Conservation (phyloP, 2,113 vertebrate genomes). For the Asarcornis scutulata region DNA sequence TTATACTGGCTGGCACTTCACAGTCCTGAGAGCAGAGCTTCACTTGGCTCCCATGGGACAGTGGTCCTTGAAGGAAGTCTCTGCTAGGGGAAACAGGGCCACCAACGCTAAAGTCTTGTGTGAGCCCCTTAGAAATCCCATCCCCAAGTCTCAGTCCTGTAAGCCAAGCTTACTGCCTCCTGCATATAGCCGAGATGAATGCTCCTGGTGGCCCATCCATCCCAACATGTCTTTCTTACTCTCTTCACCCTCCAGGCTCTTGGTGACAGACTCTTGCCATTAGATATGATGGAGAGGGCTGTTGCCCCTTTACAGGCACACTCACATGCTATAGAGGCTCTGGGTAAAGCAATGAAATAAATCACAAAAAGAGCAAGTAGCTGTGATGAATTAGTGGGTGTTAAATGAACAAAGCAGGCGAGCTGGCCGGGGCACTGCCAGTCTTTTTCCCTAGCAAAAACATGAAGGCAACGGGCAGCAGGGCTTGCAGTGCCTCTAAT, state of each 20-base stretch:
- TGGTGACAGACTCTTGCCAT: conserved; percentile 11
- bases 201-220: conserved; percentile 7
- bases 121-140: background rate
- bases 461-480: accelerated
- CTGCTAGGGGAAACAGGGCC: background rate
- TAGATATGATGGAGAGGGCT: conserved; percentile 25
- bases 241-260: background rate
- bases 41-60: background rate
- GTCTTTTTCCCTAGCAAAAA: background rate
- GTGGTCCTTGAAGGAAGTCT: background rate
- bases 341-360: conserved; percentile 2
- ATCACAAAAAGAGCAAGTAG: conserved; percentile 15
- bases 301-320: background rate
- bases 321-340: background rate
- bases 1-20: background rate
- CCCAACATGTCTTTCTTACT: background rate
- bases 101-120: accelerated
- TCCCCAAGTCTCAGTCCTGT: background rate
- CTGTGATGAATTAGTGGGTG: conserved; percentile 29
- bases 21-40: background rate
- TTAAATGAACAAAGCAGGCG: background rate
- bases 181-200: background rate
- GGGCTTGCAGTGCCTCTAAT: background rate
- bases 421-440: background rate
- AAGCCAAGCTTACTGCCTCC: background rate